Evolutionary conservation across 2,113 vertebrate genomes (phyloP).

Genomic region (Trochalopteron elliotii): DNA sequence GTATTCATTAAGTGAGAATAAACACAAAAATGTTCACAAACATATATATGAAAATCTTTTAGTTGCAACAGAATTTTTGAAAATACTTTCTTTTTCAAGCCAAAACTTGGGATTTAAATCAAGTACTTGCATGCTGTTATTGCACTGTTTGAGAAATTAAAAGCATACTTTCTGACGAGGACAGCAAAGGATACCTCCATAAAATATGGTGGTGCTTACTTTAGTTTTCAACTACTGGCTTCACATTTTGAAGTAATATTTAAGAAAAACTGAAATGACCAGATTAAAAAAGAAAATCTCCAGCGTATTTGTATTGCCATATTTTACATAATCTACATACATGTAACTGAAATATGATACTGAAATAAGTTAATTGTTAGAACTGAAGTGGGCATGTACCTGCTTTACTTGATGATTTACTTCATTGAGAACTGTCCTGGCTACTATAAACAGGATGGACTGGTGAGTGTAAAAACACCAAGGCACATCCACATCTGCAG

Average conservation of each 20-base stretch:
- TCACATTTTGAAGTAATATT: not conserved
- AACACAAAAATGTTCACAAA: constrained; percentile 35
- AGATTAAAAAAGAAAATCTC: not conserved
- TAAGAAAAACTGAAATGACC: not conserved
- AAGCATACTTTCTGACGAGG: not conserved
- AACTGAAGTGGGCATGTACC: not conserved
- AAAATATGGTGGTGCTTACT: constrained; percentile 5
- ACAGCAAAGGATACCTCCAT: not conserved
- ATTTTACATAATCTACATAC: not conserved
- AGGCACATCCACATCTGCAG: too few species aligned
- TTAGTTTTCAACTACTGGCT: not conserved
- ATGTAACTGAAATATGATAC: not conserved
- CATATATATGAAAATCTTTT: not conserved
- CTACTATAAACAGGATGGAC: not conserved
- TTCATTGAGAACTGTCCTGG: not conserved
- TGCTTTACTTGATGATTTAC: not conserved
- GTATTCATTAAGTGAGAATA: not conserved
- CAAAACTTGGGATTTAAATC: not conserved
- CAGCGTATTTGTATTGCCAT: not conserved
- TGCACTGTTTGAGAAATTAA: constrained; percentile 11
- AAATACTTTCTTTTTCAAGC: constrained; percentile 9
- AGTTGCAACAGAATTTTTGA: constrained; percentile 20
- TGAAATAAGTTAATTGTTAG: not conserved
- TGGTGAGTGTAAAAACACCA: not conserved
- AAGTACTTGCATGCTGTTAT: not conserved